Base-by-base conservation (phyloP, 2,113 vertebrate species). In the Tragelaphus strepsiceros region DNA sequence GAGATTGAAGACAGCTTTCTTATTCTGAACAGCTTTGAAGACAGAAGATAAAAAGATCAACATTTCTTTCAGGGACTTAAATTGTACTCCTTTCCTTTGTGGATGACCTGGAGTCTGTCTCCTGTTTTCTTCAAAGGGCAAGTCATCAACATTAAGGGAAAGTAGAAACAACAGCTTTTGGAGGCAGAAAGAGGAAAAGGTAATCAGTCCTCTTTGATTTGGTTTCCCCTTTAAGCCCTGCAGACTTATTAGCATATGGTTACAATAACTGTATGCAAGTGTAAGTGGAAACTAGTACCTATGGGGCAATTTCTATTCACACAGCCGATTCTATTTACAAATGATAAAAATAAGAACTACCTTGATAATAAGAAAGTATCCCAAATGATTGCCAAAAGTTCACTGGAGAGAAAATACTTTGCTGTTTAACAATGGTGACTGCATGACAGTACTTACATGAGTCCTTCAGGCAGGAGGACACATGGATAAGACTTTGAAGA, bases 1-100 rank as follows among this genome's bases (percentile, higher is more conserved):
- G 54, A 96, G n/a, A 43, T 32, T 67, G 17, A 58, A 83, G 28
- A 89, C 64, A 1, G 35, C 32, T 93, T 96, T 89, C 83, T 95
- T 87, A 83, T 61, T 90, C 35, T 88, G 14, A 96, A 62, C 12
- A 93, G 51, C 39, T 91, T 89, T 87, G 78, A 95, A 97, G 56
- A 97, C 58, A 94, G 30, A 87, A 78, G 83, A 56, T 49, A 30
- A 87, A 83, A 46, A 28, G 12, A 46, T 74, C 56, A 53, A 32
- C 54, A 59, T 49, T 84, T 90, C 61, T 83, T 59, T 58, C 46
- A 8, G 5, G 53, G n/a, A 32, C 12, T 84, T 80, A 90, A 53
- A 74, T 14, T 49, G 24, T 49, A 11, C 7, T 67, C 93, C 49
- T 22, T 24, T 80, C 32, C 39, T 56, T 64, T 43, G 43, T 54